A percentile compares a stretch with the other conserved stretches of the same genome.
Conservation (phyloP, 2,797 vertebrate genomes). For the Antrozous pallidus region DNA sequence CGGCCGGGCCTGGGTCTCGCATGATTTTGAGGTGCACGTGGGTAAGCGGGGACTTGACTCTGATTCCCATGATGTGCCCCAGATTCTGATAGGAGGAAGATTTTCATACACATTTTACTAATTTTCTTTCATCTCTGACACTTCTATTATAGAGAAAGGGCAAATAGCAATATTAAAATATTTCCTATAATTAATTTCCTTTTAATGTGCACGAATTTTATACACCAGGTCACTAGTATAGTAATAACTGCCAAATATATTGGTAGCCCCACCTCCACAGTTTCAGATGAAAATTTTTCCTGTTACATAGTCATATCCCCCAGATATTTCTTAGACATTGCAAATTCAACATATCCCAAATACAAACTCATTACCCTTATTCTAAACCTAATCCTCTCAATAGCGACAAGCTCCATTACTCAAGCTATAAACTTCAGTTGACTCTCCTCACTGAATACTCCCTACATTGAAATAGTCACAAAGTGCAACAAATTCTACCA, state of each 20-base stretch:
- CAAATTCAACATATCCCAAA: background rate
- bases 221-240: background rate
- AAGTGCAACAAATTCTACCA: background rate
- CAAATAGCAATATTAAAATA: too few species aligned
- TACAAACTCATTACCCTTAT: constrained; percentile 10
- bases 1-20: too few species aligned
- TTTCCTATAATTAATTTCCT: too few species aligned
- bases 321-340: background rate
- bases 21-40: too few species aligned
- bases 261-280: background rate
- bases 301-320: background rate
- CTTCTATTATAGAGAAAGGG: too few species aligned
- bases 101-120: too few species aligned
- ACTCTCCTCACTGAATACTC: background rate
- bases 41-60: too few species aligned
- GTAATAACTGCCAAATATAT: background rate
- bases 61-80: too few species aligned
- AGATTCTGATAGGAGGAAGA: too few species aligned
- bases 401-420: background rate
- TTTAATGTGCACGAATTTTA: too few species aligned
- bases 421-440: background rate
- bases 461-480: background rate
- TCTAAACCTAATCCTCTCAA: background rate
- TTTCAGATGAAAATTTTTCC: constrained; percentile 15
- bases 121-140: too few species aligned